These are phyloP conservation scores for Acropora tenuis DNA, from an alignment of 64 coral and sea anemone species.

Conservation along the genomic window DNA sequence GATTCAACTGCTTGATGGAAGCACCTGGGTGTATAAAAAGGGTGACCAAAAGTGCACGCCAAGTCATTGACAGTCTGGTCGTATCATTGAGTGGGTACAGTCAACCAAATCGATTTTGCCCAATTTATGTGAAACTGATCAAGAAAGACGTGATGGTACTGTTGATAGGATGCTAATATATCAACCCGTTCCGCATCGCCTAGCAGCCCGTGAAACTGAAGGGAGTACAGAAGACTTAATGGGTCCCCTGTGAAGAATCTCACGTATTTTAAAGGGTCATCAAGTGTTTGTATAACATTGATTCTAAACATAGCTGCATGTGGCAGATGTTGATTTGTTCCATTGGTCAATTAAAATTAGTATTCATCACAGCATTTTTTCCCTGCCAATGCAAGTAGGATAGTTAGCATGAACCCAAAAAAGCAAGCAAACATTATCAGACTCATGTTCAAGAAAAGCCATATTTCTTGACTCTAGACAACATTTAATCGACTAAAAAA, in stretches of 20 bases:
- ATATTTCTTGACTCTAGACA: no score
- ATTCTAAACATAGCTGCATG: neutral
- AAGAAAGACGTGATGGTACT: conserved; percentile 33
- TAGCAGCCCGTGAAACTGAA: neutral
- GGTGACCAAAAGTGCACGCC: neutral
- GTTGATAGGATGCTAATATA: conserved; percentile 34
- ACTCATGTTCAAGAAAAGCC: no score
- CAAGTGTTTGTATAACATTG: neutral
- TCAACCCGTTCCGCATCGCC: neutral
- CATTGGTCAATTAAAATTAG: neutral
- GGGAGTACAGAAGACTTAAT: neutral
- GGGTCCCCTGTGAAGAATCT: conserved; percentile 19
- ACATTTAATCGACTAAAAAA: no score
- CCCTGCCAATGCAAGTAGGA: neutral
- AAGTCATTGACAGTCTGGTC: neutral
- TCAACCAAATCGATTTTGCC: conserved; percentile 17
- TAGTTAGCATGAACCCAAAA: neutral
- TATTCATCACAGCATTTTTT: neutral
- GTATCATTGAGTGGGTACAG: conserved; percentile 10
- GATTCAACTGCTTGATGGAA: conserved; percentile 19
- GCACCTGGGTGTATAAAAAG: conserved; percentile 7
- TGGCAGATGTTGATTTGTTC: neutral
- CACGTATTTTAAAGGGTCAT: no score
- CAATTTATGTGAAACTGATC: conserved; percentile 41
- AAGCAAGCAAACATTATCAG: neutral